Percentiles rank a stretch among this genome's conserved stretches.
These are phyloP conservation scores for Ailurus styani DNA, from an alignment of 2,113 vertebrate species.

Conservation along the genomic window DNA sequence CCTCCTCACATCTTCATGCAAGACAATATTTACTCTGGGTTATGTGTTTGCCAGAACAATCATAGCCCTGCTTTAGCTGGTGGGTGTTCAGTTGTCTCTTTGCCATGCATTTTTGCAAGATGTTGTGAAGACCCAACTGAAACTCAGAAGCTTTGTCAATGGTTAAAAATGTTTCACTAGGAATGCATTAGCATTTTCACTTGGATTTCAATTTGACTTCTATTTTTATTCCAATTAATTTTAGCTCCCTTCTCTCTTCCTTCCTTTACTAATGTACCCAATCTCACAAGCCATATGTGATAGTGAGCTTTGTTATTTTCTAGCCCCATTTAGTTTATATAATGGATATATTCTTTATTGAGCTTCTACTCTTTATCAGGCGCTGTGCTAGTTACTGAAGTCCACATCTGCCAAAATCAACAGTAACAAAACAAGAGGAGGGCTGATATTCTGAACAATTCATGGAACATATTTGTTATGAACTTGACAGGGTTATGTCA, in stretches of 20 bases:
- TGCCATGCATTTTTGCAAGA: slow-evolving; percentile 60
- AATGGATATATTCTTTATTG: slow-evolving; percentile 30
- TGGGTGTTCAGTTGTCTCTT: slow-evolving; percentile 60
- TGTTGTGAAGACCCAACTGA: slow-evolving; percentile 35
- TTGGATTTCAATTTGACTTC: slow-evolving; percentile 59
- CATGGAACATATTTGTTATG: neutral
- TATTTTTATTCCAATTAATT: slow-evolving; percentile 71
- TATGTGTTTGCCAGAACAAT: slow-evolving; percentile 67
- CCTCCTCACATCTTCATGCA: slow-evolving; percentile 64
- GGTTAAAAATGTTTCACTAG: slow-evolving; percentile 69
- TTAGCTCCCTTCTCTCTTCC: slow-evolving; percentile 59
- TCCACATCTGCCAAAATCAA: neutral
- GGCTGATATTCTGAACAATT: neutral
- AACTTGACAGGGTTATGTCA: neutral
- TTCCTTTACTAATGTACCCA: slow-evolving; percentile 56
- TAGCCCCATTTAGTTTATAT: slow-evolving; percentile 23
- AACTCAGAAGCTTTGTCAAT: slow-evolving; percentile 54
- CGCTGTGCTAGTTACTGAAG: neutral
- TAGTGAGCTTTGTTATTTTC: slow-evolving; percentile 45
- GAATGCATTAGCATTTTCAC: slow-evolving; percentile 64
- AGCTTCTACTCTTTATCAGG: neutral
- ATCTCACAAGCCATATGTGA: slow-evolving; percentile 63
- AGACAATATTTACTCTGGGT: slow-evolving; percentile 75
- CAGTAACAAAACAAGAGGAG: neutral
- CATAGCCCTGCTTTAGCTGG: slow-evolving; percentile 51